Evolutionary conservation across 2,888 invertebrate genomes (phyloP).

Genomic region (Fragum whitleyi): DNA sequence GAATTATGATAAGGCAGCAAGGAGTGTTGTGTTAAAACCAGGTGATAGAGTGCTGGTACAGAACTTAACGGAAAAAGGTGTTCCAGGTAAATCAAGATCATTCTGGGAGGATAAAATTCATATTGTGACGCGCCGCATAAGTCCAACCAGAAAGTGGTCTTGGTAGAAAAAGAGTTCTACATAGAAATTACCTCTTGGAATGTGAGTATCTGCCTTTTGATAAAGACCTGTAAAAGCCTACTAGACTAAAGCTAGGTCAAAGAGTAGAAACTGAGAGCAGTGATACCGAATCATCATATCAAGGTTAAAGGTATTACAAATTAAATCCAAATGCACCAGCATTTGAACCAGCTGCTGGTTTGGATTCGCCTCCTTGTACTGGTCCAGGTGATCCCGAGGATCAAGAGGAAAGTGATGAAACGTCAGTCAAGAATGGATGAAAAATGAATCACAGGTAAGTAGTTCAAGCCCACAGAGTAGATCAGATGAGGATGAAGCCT

Average conservation of each 20-base stretch:
- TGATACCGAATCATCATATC: background rate
- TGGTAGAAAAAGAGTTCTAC: constrained; percentile 35
- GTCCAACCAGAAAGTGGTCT: constrained; percentile 39
- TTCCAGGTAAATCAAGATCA: constrained; percentile 40
- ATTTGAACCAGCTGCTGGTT: constrained; percentile 17
- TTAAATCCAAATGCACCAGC: constrained; percentile 16
- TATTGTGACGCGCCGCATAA: constrained; percentile 32
- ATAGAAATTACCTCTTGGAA: constrained; percentile 49
- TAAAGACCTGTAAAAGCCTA: constrained; percentile 10
- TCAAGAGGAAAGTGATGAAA: background rate
- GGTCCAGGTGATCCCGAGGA: background rate
- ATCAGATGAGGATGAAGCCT: background rate
- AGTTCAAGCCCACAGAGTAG: background rate
- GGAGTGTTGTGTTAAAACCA: constrained; percentile 29
- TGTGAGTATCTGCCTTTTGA: constrained; percentile 48
- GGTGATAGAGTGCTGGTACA: constrained; percentile 45
- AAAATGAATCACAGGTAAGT: background rate
- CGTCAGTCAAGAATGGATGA: background rate
- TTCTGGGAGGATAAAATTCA: constrained; percentile 46
- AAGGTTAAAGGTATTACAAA: background rate
- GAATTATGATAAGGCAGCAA: constrained; percentile 34
- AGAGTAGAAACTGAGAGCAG: background rate
- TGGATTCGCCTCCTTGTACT: background rate
- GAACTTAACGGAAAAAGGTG: constrained; percentile 37
- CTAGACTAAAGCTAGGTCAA: constrained; percentile 12